Base-by-base conservation (phyloP, 2,797 vertebrate genomes). In the Kryptolebias ocellatus region DNA sequence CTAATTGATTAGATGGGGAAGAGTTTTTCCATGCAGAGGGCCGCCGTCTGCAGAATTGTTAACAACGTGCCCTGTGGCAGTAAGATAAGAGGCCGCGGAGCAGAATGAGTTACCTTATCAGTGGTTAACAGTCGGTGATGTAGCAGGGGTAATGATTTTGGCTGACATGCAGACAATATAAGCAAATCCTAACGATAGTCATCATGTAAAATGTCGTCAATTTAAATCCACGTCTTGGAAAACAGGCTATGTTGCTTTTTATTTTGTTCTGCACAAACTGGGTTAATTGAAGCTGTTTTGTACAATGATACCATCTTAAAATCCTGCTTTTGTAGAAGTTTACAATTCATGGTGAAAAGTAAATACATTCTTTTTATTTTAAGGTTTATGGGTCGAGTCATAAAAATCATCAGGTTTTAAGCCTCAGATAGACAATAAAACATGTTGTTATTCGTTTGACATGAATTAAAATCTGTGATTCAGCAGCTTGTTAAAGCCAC, bases 71-170 rank as follows among this genome's bases (percentile, higher is more conserved):
- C 56, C 60, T 75, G 70, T 74, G 28, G 64, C 31, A 10, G 34
- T 12, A 63, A 3, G 31, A 80, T 76, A 63, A 72, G 61, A 68
- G 20, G 60, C 8, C 64, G n/a, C 37, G 24, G 45, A 49, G 53
- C 45, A 62, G 67, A 52, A 61, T 31, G 16, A 20, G 8, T 67
- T 54, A 54, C 20, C 53, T 83, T 66, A 69, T 81, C 72, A 70
- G 14, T 52, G 28, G 52, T 44, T 3, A 45, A 47, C 65, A 72
- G 56, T 61, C 39, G 20, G 66, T 37, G 46, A 65, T 16, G 37
- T 54, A 45, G 18, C 11, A 0, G 24, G 37, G 17, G 16, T 28
- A 46, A 46, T n/a, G 3, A 28, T 46, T 45, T 59, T 45, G 16
- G 4, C 42, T 53, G 55, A 62, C 60, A 55, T 20, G 29, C 61